Evolutionary conservation across 2,888 invertebrate species (phyloP), one percentile per base, ranked within the genome.

Genomic region (Clusia tigrina): DNA sequence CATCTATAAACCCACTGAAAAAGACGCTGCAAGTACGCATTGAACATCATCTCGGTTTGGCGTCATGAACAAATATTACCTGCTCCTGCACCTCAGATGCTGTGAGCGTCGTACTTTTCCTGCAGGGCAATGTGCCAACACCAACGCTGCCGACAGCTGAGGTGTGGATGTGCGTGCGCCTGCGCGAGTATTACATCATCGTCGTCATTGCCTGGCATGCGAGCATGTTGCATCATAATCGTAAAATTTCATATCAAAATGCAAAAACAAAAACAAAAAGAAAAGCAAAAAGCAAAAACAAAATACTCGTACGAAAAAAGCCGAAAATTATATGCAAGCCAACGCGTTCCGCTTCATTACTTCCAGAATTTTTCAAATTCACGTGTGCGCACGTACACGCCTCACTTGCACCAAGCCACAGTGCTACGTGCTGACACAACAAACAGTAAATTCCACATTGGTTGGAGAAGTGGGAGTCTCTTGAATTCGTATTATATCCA

Each of bases 331-430:
- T 48, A 48, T 48, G 48, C 48, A 48, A 48, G 5, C 9, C 18
- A 48, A 22, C 48, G 15, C 48, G 48, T 48, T 48, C 2, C 48
- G 48, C 48, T 20, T 48, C 48, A 48, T 48, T 48, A 48, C 22
- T 48, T 48, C 22, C 48, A 48, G 48, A 18, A 48, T 48, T 48
- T 48, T 48, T 5, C 9, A 22, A 48, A 48, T 48, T 48, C 48
- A 48, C 18, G 22, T 20, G 48, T 3, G 48, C 48, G 15, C 48
- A 20, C 48, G 48, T 48, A 20, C 12, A 3, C n/a, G 42, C 32
- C 32, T 42, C 42, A 3, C 9, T 42, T 42, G 12, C 42, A 3
- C 42, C 42, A 6, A n/a, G 12, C 42, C 32, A 6, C 12, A 12
- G 32, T 6, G 12, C 6, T 9, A 32, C 32, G 32, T 32, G 32